These are phyloP conservation scores for Ageneiosus marmoratus DNA, from an alignment of 2,113 vertebrate species.

Conservation along the genomic window DNA sequence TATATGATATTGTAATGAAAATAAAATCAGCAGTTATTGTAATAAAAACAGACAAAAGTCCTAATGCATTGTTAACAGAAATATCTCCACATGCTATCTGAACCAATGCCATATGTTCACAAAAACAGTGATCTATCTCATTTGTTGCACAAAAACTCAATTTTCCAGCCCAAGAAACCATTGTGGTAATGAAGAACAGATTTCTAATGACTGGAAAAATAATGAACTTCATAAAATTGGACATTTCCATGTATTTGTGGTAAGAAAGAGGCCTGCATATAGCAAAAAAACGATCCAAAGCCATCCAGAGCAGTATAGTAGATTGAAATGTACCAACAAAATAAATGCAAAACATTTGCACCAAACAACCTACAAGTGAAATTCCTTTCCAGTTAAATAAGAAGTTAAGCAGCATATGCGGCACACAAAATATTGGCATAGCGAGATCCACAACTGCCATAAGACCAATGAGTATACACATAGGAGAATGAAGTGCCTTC, in stretches of 20 bases:
- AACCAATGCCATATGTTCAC: conserved; percentile 67
- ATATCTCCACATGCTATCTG: conserved; percentile 63
- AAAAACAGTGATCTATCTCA: conserved; percentile 60
- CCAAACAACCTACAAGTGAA: conserved; percentile 46
- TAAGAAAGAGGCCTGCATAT: conserved; percentile 55
- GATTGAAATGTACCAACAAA: conserved; percentile 54
- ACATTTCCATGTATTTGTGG: conserved; percentile 34
- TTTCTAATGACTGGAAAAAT: conserved; percentile 38
- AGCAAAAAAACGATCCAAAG: conserved; percentile 56
- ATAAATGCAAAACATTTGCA: conserved; percentile 53
- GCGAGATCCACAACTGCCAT: conserved; percentile 51
- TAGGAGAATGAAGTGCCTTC: conserved; percentile 56
- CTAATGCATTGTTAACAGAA: conserved; percentile 58
- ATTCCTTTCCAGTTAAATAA: conserved; percentile 47
- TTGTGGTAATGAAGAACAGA: not conserved
- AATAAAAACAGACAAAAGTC: conserved; percentile 43
- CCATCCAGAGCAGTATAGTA: conserved; percentile 64
- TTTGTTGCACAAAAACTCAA: conserved; percentile 59
- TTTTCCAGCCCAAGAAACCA: conserved; percentile 38
- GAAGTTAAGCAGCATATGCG: conserved; percentile 46
- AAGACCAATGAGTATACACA: conserved; percentile 58
- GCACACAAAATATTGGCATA: conserved; percentile 45
- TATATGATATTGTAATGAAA: conserved; percentile 29
- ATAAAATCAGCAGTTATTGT: conserved; percentile 39
- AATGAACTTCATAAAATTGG: conserved; percentile 22